Evolutionary conservation across 2,888 invertebrate species (phyloP), one percentile per base, ranked within the genome.

Genomic region (Apoda limacodes): DNA sequence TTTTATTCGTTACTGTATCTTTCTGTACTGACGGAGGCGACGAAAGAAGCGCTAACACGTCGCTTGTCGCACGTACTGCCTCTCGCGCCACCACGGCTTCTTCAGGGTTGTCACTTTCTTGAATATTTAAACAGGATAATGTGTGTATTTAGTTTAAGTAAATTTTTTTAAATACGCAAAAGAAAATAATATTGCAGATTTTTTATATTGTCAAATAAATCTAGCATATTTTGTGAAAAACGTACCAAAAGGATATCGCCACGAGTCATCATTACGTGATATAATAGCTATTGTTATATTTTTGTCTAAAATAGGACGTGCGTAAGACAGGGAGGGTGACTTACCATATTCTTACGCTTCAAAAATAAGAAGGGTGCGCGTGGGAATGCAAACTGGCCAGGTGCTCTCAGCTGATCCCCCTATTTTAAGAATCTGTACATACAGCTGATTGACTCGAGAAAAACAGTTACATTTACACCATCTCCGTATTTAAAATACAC

Each of bases 321-420:
- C 40, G 41, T 37, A n/a, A n/a, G n/a, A n/a, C n/a, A n/a, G 48
- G 46, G 52, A 55, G 45, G 50, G 54, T 47, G 51, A 49, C 50
- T 45, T 52, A 51, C 55, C 44, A 50, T 53, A 46, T 50, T 49
- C 50, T 44, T 52, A 50, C 49, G 46, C 43, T 53, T 49, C 45
- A 48, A 28, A 20, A 33, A 41, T 25, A 42, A 44, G 39, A 42
- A 50, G 72, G 70, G 68, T 17, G 56, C 64, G 62, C 76, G 76
- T 76, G 78, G 67, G 76, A 76, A 80, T 62, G 63, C 60, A 63
- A 62, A 64, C 58, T 59, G 47, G 55, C 72, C 75, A 71, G 75
- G 67, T 76, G 74, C 48, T 51, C 48, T 63, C 62, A 61, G 57
- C 60, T 61, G 51, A 53, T 49, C 58, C 56, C 48, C 49, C 48